A percentile compares a stretch with the other conserved stretches of the same genome.
These are phyloP conservation scores for Sepiola atlantica DNA, from an alignment of 2,888 invertebrate genomes.

Conservation along the genomic window DNA sequence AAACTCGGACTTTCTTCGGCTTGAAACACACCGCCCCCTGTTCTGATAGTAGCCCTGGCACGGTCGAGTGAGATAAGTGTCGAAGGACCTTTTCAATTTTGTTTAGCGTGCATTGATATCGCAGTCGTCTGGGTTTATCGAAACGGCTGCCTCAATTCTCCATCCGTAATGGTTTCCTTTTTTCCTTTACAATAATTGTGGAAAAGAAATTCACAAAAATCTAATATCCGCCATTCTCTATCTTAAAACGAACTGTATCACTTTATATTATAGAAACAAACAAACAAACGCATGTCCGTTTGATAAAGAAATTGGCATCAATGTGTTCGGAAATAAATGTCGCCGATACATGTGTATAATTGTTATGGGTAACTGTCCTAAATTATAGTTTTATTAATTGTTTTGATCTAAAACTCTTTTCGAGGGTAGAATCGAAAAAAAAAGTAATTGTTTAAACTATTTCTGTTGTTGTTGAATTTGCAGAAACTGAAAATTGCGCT, in stretches of 20 bases:
- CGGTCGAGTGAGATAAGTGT: background rate
- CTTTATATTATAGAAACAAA: too few species aligned
- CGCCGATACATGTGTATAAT: too few species aligned
- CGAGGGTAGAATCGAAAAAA: background rate
- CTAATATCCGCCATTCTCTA: too few species aligned
- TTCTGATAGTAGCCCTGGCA: slow-evolving; percentile 14
- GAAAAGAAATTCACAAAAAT: too few species aligned
- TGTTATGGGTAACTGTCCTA: background rate
- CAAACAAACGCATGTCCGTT: too few species aligned
- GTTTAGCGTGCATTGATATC: background rate
- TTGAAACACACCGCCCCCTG: background rate
- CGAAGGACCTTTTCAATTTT: background rate
- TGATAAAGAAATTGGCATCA: too few species aligned
- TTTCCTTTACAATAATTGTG: too few species aligned
- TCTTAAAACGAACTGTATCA: too few species aligned
- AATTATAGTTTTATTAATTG: background rate
- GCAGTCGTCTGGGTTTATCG: too few species aligned
- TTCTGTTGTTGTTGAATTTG: background rate
- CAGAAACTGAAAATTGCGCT: background rate
- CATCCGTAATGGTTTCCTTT: too few species aligned
- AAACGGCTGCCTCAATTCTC: too few species aligned
- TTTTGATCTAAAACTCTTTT: background rate
- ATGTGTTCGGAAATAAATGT: too few species aligned
- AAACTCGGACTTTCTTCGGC: background rate
- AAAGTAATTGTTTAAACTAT: background rate